phyloP scores from a whole-genome alignment of 2,113 vertebrate species.

The Hirundichthys speculiger region DNA sequence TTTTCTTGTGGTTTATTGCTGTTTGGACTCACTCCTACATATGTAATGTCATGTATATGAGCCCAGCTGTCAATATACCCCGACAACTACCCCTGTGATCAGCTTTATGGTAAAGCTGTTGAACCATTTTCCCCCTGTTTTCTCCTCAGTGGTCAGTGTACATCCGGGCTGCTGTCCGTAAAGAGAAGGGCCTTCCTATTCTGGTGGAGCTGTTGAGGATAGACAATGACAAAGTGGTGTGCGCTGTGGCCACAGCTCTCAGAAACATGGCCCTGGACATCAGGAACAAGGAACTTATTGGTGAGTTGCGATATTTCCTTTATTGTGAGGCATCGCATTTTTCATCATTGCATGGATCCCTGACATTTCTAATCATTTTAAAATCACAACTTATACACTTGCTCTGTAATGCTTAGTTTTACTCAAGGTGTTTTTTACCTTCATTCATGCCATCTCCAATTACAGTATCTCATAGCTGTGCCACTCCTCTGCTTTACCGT shows the following conservation, averaged over 20 bases:
- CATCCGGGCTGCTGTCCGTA: constrained; percentile 95
- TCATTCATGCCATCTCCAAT: no score
- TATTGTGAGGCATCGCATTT: not conserved
- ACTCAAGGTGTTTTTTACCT: no score
- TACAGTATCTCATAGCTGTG: no score
- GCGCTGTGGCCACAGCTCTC: constrained; percentile 96
- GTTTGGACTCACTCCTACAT: no score
- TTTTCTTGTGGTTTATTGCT: no score
- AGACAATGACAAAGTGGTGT: constrained; percentile 98
- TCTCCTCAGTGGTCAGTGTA: constrained; percentile 94
- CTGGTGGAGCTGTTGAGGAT: constrained; percentile 97
- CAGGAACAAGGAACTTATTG: constrained; percentile 98
- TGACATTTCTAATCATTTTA: constrained; percentile 16
- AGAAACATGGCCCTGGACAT: constrained; percentile 99
- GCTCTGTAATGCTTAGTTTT: not conserved
- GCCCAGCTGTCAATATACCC: not conserved
- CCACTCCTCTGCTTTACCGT: no score
- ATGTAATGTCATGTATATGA: no score
- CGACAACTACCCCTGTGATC: not conserved
- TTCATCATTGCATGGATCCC: not conserved
- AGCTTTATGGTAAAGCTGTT: not conserved
- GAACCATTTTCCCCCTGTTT: constrained; percentile 1
- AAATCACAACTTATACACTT: not conserved
- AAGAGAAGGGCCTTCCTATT: constrained; percentile 97
- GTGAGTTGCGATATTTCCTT: constrained; percentile 77